Base-by-base conservation (phyloP, 2,113 vertebrate species). In the Mobula hypostoma region DNA sequence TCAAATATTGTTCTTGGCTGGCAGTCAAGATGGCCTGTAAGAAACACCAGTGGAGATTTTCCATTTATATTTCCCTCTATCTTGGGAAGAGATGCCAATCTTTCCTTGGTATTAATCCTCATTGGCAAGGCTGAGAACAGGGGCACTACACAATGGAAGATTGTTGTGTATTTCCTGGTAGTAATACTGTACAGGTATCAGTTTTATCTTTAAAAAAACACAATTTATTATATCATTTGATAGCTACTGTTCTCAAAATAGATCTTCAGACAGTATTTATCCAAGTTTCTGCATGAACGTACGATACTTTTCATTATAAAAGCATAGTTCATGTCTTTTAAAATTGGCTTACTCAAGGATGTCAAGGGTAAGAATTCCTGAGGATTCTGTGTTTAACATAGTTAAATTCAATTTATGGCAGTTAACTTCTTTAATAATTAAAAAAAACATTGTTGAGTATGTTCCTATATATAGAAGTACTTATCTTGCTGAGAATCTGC, bases 391-490 rank as follows among this genome's bases (percentile, higher is more conserved):
- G 40, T 93, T 74, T 74, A 48, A 93, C 3, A 40, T 48, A 93
- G 19, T 48, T 76, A 68, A 15, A 27, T 74, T 93, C 32, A 74
- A 93, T 56, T 74, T 74, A 92, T 93, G 70, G 21, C 85, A 63
- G 21, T 88, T 61, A 88, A 15, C 85, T 66, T 32, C 68, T 48
- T 72, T 74, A 93, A 72, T 74, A 72, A 74, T 48, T 48, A 27
- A 93, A 93, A 93, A 93, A 93, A 48, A 93, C 36, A 48, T 74
- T 48, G 74, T 7, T 36, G 32, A 24, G n/a, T 68, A 93, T 56
- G 70, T 93, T 74, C 19, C 90, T 74, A 74, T 27, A 6, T 93
- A 93, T 56, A 93, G 91, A 93, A 72, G 36, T 48, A 72, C 66
- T 85, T 90, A 36, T 90, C n/a, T 90, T 14, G 1, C 19, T 61